A percentile compares a stretch with the other conserved stretches of the same genome.
These are phyloP conservation scores for Drosophila insularis DNA, from an alignment of 1,140 invertebrate species.

Conservation along the genomic window DNA sequence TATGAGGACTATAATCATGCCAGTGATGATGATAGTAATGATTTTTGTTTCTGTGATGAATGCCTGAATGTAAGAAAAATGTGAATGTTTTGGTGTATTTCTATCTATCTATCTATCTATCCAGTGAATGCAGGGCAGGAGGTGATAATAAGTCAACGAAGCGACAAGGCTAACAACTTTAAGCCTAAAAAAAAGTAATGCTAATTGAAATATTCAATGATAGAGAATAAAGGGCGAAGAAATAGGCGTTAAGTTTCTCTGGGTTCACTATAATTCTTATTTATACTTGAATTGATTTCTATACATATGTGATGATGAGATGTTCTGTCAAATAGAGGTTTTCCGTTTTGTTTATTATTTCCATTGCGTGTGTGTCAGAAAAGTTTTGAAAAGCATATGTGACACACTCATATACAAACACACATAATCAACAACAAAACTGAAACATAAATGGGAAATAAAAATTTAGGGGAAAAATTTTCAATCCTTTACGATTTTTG, in stretches of 20 bases:
- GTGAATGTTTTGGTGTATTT: neutral
- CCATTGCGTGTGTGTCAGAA: too few species aligned
- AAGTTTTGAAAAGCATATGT: too few species aligned
- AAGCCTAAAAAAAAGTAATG: neutral
- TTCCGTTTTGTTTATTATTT: too few species aligned
- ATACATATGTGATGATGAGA: too few species aligned
- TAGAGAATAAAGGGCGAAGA: too few species aligned
- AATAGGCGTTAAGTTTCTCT: too few species aligned
- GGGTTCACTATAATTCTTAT: too few species aligned
- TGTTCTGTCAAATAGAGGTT: too few species aligned
- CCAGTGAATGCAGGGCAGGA: neutral
- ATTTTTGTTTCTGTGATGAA: conserved; percentile 89
- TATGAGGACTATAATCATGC: conserved; percentile 54
- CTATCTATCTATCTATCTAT: neutral
- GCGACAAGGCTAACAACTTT: neutral
- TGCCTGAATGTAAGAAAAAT: conserved; percentile 85
- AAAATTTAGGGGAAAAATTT: neutral
- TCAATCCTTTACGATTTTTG: neutral
- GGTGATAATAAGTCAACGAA: conserved; percentile 6
- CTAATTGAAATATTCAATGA: neutral
- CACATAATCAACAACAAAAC: neutral
- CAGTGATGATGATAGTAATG: conserved; percentile 81
- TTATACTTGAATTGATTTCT: too few species aligned
- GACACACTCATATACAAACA: neutral
- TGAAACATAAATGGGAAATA: neutral